Conservation (phyloP, 2,888 invertebrate genomes). For the Cyaniris semiargus region DNA sequence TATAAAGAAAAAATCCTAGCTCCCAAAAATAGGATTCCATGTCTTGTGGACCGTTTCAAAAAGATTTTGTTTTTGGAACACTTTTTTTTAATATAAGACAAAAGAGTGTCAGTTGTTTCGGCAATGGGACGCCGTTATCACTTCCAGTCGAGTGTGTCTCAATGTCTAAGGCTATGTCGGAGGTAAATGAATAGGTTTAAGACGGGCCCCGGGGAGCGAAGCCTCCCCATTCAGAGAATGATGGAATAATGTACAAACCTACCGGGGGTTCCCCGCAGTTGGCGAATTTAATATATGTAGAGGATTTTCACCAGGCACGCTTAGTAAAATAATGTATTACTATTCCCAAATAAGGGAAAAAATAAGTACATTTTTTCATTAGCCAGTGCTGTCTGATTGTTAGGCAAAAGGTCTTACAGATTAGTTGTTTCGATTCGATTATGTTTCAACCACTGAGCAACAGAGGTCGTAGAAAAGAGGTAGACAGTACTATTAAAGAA, state of each 20-base stretch:
- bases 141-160: slow-evolving; percentile 66
- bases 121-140: slow-evolving; percentile 61
- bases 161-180: slow-evolving; percentile 62
- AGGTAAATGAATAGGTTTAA: slow-evolving; percentile 69
- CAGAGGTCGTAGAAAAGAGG: too few relatives aligned
- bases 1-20: background rate
- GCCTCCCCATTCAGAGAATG: slow-evolving; percentile 64
- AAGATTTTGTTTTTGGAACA: slow-evolving; percentile 3
- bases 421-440: too few relatives aligned
- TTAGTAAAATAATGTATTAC: background rate
- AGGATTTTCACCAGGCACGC: background rate
- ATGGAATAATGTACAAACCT: slow-evolving; percentile 67
- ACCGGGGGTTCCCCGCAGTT: slow-evolving; percentile 46
- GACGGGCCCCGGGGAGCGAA: slow-evolving; percentile 60
- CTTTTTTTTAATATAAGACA: slow-evolving; percentile 27
- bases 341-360: background rate
- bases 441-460: too few relatives aligned
- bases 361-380: background rate
- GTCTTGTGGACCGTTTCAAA: background rate
- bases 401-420: too few relatives aligned
- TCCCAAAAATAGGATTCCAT: too few relatives aligned
- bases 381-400: too few relatives aligned
- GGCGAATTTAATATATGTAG: slow-evolving; percentile 22
- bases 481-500: too few relatives aligned
- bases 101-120: slow-evolving; percentile 47